Evolutionary conservation across 2,797 vertebrate species (phyloP).

Genomic region (Sciurus vulgaris): DNA sequence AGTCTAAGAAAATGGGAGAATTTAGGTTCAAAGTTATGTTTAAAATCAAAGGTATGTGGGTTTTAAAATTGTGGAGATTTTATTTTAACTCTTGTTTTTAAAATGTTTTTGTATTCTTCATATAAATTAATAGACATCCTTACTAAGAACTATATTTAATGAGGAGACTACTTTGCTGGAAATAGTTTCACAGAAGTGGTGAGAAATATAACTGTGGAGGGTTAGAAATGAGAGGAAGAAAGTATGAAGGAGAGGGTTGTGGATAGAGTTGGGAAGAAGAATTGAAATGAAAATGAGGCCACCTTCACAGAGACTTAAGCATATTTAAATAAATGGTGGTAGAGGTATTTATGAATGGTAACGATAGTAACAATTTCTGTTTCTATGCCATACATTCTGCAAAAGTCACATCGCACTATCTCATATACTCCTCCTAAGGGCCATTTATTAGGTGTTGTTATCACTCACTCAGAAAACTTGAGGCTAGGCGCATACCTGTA

Average conservation of each 20-base stretch:
- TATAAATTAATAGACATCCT: not conserved
- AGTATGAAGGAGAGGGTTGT: not conserved
- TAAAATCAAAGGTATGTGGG: not conserved
- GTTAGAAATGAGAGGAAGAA: not conserved
- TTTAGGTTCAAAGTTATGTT: slow-evolving; percentile 25
- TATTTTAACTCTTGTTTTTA: not conserved
- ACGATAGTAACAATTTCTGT: not conserved
- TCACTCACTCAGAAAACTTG: not conserved
- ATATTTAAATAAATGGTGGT: not conserved
- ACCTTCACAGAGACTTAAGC: not conserved
- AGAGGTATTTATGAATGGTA: too few species aligned
- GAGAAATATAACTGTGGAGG: not conserved
- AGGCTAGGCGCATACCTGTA: too few species aligned
- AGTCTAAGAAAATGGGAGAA: not conserved
- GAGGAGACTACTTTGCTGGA: not conserved
- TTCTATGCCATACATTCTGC: not conserved
- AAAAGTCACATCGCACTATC: not conserved
- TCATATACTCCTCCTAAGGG: not conserved
- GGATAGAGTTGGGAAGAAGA: not conserved
- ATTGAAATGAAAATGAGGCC: not conserved
- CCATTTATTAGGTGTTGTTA: not conserved
- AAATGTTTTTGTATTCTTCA: not conserved
- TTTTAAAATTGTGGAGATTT: slow-evolving; percentile 17
- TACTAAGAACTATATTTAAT: not conserved
- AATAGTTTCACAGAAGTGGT: not conserved